Percentiles rank a stretch among this genome's conserved stretches.
These are phyloP conservation scores for Dendrocincla fuliginosa DNA, from an alignment of 2,797 vertebrate genomes.

Conservation along the genomic window DNA sequence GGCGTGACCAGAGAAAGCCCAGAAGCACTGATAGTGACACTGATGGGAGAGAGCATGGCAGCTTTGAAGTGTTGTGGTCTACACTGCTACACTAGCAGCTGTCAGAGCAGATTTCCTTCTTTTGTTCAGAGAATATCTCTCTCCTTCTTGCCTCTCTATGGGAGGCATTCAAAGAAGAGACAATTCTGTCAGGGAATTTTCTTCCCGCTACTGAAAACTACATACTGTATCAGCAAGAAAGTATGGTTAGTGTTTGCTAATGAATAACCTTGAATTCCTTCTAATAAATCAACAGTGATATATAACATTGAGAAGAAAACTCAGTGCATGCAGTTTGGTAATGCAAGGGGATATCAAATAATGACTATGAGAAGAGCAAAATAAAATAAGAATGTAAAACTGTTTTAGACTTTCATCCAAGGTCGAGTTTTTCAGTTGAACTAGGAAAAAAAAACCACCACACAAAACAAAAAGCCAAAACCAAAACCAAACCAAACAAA, in stretches of 20 bases:
- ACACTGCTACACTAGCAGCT: not conserved
- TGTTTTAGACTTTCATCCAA: not conserved
- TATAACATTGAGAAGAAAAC: not conserved
- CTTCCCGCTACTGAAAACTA: not conserved
- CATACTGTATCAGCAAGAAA: not conserved
- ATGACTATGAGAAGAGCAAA: not conserved
- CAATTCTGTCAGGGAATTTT: not conserved
- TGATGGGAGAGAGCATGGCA: not conserved
- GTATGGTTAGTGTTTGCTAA: not conserved
- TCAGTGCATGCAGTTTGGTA: not conserved
- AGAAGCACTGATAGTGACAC: not conserved
- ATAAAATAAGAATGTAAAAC: not conserved
- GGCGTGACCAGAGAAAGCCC: not conserved
- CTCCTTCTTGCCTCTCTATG: not conserved
- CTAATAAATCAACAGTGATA: not conserved
- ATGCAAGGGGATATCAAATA: not conserved
- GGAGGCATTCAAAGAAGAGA: not conserved
- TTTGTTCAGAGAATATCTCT: not conserved
- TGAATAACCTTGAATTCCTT: not conserved
- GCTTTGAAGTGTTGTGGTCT: constrained; percentile 8
- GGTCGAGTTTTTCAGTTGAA: not conserved
- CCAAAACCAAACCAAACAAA: no score
- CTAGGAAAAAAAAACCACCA: no score
- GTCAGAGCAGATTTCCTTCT: constrained; percentile 9
- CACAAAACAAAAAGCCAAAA: no score